Conservation (phyloP, 2,888 invertebrate species). For the Emmelina monodactyla region DNA sequence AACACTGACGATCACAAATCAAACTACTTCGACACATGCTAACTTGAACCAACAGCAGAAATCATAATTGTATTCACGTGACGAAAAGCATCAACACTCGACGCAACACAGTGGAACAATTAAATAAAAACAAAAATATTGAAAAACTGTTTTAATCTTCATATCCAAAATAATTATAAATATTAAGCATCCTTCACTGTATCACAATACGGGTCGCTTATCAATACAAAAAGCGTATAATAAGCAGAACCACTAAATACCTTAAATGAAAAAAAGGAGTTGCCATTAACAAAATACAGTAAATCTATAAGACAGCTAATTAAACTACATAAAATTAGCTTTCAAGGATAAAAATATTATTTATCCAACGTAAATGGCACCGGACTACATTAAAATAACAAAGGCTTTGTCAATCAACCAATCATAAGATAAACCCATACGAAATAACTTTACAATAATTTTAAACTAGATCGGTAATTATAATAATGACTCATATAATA, state of each 20-base stretch:
- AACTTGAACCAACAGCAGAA: too few relatives aligned
- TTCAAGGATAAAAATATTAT: neutral
- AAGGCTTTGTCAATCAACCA: too few relatives aligned
- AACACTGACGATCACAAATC: too few relatives aligned
- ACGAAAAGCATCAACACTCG: too few relatives aligned
- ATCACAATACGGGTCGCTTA: conserved; percentile 52
- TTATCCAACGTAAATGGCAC: conserved; percentile 41
- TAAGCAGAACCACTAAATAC: conserved; percentile 3
- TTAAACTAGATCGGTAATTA: neutral
- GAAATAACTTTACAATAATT: too few relatives aligned
- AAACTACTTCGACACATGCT: too few relatives aligned
- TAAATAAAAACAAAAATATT: conserved; percentile 46
- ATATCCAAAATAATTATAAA: conserved; percentile 44
- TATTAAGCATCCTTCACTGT: conserved; percentile 56
- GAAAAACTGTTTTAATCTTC: conserved; percentile 39
- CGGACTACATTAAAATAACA: conserved; percentile 46
- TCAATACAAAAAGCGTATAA: conserved; percentile 30
- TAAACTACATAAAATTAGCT: conserved; percentile 30
- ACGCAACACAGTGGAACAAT: too few relatives aligned
- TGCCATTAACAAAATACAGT: conserved; percentile 27
- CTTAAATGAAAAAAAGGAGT: conserved; percentile 20
- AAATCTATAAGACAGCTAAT: conserved; percentile 39
- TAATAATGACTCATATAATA: neutral
- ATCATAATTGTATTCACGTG: too few relatives aligned
- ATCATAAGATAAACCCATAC: neutral